phyloP scores from a whole-genome alignment of 1,140 invertebrate genomes.

The Anthonomus grandis region DNA sequence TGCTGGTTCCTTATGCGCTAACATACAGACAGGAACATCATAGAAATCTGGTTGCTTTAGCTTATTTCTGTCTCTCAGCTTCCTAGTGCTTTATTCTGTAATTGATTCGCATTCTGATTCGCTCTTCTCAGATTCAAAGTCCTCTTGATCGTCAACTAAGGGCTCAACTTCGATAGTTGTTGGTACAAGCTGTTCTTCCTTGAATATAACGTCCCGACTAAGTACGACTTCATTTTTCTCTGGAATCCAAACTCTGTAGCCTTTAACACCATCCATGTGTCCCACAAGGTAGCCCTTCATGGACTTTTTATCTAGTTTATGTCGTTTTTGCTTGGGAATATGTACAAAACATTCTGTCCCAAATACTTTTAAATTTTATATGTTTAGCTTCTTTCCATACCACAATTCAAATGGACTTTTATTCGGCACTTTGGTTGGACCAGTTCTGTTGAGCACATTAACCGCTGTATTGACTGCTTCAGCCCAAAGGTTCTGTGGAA shows the following conservation, averaged over 20 bases:
- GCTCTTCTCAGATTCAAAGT: too few species aligned
- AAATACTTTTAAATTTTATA: conserved; percentile 13
- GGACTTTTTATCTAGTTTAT: conserved; percentile 2
- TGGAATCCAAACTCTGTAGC: conserved; percentile 9
- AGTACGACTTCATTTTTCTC: conserved; percentile 7
- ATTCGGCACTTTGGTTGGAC: conserved; percentile 25
- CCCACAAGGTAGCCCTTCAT: not conserved
- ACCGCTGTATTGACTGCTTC: conserved; percentile 31
- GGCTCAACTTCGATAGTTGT: not conserved
- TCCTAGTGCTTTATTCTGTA: not conserved
- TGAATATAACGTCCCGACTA: conserved; percentile 6
- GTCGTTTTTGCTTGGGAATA: conserved; percentile 12
- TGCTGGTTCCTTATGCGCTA: too few species aligned
- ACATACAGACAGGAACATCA: too few species aligned
- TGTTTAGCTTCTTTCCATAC: conserved; percentile 21
- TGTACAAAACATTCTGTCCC: conserved; percentile 8
- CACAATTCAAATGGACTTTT: conserved; percentile 44
- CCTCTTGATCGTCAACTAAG: too few species aligned
- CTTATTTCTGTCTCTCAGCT: conserved; percentile 1
- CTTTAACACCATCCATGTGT: conserved; percentile 1
- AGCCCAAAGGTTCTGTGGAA: conserved; percentile 22
- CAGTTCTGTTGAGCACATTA: conserved; percentile 43
- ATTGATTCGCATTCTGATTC: too few species aligned
- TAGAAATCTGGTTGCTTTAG: conserved; percentile 3
- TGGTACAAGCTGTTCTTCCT: too few species aligned